Base-by-base conservation (phyloP, 37 sponge, comb jelly and placozoan genomes). In the Bolinopsis microptera region DNA sequence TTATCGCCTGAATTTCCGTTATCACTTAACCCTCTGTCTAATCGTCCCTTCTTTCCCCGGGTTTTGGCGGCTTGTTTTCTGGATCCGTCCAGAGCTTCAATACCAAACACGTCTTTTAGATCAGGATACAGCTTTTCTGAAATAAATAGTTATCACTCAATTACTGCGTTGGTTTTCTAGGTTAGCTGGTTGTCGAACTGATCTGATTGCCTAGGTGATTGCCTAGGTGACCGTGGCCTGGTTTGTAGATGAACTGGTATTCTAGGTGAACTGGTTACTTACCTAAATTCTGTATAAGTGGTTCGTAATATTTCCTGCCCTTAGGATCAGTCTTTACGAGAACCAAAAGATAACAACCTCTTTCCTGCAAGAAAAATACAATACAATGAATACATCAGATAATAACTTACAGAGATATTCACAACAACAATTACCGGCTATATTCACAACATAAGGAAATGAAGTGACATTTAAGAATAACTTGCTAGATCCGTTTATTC, bases 231-330 rank as follows among this genome's bases (percentile, higher is more conserved):
- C 18, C 68, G 18, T 67, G 13, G 68, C 13, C 18, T 22, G 18
- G 68, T 67, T 67, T 13, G 18, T 22, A 13, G 68, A 67, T 67
- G 68, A 67, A 22, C 68, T 67, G 68, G 68, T 9, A 61, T 61
- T 9, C 18, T 9, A 61, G 68, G 68, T 61, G 16, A 61, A 61
- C 18, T 9, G 5, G 61, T 28, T 24, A 41, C 61, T n/a, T 39
- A 86, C 90, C 90, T 33, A 86, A 22, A 30, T 86, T 86, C 3
- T 86, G 38, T 13, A 86, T 28, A 24, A 86, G 90, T 28, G 90
- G 90, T 40, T 86, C 90, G 61, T 86, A 86, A n/a, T 86, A 86
- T 38, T 86, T 86, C 61, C 90, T 86, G 41, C 90, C 90, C 28
- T 86, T 86, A 16, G 90, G 90, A 40, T 86, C 90, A 3, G 61